Evolutionary conservation across 2,113 vertebrate species (phyloP), one percentile per base, ranked within the genome.

Genomic region (Tiliqua scincoides): DNA sequence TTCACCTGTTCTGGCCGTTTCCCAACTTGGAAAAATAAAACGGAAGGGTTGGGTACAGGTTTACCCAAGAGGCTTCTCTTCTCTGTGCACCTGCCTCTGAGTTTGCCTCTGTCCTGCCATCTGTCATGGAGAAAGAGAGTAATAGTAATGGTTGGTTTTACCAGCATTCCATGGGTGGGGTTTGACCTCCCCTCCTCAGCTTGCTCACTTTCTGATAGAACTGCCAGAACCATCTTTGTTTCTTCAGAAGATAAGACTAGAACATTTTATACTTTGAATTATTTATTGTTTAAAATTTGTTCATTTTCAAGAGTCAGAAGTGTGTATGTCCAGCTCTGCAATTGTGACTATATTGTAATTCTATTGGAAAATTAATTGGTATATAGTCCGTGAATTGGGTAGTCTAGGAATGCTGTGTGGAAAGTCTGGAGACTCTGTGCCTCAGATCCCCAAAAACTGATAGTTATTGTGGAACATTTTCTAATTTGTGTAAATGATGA

Each of bases 401-500:
- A 37, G 17, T n/a, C n/a, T n/a, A 35, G 18, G 20, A 76, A 18
- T 80, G 88, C 32, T 21, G 6, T 88, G 15, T 3, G 6, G 81
- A 40, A 63, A 18, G 70, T 17, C 11, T 59, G 1, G 78, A 79
- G 11, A 23, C 32, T n/a, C 40, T 67, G 32, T 17, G 17, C 2
- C 54, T 12, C 10, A 57, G 17, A 4, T 48, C 43, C 43, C 43
- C 43, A 57, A 57, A 57, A 57, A 6, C 54, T 17, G n/a, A 57
- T 1, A 1, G 57, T 20, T 87, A 12, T 5, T 0, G 0, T 62
- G 20, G 63, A 89, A 52, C 72, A 79, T 1, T 43, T 84, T 12
- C 21, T 86, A 15, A n/a, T 63, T 37, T 85, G 14, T 84, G n/a
- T 0, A 10, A 3, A 7, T 43, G 63, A 48, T 8, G 35, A 76